Conservation (phyloP, 2,888 invertebrate genomes). For the Iphiclides podalirius region DNA sequence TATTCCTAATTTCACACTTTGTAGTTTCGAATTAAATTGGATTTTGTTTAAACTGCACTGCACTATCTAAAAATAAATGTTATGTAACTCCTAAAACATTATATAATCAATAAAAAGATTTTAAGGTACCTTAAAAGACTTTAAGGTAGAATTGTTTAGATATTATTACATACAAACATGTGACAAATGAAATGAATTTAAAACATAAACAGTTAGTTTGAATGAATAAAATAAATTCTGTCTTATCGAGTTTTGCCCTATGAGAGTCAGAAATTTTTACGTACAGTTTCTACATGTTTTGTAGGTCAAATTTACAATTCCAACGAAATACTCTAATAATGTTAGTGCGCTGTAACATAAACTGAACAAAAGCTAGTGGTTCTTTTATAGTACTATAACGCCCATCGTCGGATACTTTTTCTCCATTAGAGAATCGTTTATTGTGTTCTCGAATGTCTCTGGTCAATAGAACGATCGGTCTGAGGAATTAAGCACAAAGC, state of each 20-base stretch:
- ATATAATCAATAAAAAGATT: no score
- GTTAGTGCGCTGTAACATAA: constrained; percentile 16
- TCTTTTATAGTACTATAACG: constrained; percentile 21
- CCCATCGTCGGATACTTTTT: constrained; percentile 18
- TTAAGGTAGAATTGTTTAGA: no score
- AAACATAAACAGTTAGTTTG: no score
- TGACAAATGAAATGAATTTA: no score
- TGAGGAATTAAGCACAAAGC: not conserved
- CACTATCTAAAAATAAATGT: no score
- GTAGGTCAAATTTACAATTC: constrained; percentile 23
- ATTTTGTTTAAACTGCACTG: constrained; percentile 18
- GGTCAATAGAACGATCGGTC: constrained; percentile 12
- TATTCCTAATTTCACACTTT: constrained; percentile 36
- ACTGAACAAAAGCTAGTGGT: constrained; percentile 21
- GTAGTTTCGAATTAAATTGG: constrained; percentile 19
- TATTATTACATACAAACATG: no score
- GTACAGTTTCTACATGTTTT: constrained; percentile 3
- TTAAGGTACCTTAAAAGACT: no score
- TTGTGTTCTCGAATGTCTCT: constrained; percentile 17
- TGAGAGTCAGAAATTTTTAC: not conserved
- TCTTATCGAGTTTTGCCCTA: no score
- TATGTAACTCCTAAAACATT: no score
- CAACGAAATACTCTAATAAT: constrained; percentile 19
- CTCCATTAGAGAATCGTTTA: constrained; percentile 20
- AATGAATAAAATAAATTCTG: no score